Base-by-base conservation (phyloP, 2,797 vertebrate species). In the Neosilurus mollespiculum region DNA sequence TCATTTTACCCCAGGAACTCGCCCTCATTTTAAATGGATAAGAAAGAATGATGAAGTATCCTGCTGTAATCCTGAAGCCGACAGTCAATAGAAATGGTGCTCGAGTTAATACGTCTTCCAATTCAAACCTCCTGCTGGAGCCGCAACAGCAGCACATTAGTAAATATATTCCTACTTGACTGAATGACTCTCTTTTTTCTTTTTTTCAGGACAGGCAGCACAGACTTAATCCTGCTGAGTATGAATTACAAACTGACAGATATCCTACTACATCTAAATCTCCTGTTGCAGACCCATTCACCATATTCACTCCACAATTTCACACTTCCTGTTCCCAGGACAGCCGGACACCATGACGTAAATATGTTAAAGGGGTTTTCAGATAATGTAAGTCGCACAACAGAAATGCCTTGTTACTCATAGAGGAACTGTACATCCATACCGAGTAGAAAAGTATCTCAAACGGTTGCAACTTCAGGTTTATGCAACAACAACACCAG, bases 111-210 rank as follows among this genome's bases (percentile, higher is more conserved):
- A 59, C 56, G 4, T 34, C 24, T 75, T 6, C 53, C 51, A 6
- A 34, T 75, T 58, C 26, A 22, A 22, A 76, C 73, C 43, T 77
- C 58, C 75, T 77, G 54, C 18, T 59, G 9, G 30, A 76, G 26
- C 73, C 3, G 6, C 18, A n/a, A 30, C 56, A 15, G 56, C 12
- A 9, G 20, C 73, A 43, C 75, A 22, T 37, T 43, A 61, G 75
- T 77, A 62, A 61, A 61, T 43, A 49, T 12, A 3, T 12, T 11
- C 4, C 20, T 7, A 53, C 56, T 30, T 58, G 24, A 30, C 20
- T 15, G 34, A 77, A 77, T 15, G 30, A 61, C 58, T 16, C 34
- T 20, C 15, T 11, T 18, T 59, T 18, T 73, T 73, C 30, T 30
- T 30, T 30, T 56, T 22, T 56, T 54, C 51, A 18, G 11, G n/a